Percentiles rank a stretch among this genome's conserved stretches.
Conservation (phyloP, 2,888 invertebrate species). For the Apamea sordens region DNA sequence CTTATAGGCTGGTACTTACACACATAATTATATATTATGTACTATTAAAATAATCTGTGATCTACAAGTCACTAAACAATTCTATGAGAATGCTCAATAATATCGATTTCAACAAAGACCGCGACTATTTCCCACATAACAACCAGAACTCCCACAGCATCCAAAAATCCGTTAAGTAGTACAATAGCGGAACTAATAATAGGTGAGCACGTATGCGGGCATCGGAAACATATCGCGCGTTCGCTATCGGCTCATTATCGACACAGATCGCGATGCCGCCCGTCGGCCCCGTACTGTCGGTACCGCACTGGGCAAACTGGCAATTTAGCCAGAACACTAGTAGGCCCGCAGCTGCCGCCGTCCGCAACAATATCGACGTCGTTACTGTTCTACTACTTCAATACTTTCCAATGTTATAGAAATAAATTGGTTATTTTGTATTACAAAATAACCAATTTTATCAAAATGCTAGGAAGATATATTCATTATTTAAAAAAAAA, state of each 20-base stretch:
- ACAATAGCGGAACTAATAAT: conserved; percentile 71
- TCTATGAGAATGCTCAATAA: conserved; percentile 5
- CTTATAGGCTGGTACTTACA: background rate
- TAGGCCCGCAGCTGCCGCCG: conserved; percentile 47
- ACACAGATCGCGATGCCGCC: conserved; percentile 56
- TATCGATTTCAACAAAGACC: conserved; percentile 24
- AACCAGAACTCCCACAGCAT: conserved; percentile 70
- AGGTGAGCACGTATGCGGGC: conserved; percentile 74
- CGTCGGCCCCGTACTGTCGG: conserved; percentile 17
- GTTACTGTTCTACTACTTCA: conserved; percentile 43
- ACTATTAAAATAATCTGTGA: conserved; percentile 11
- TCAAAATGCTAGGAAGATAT: background rate
- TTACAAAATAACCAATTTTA: no score
- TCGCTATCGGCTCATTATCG: conserved; percentile 72
- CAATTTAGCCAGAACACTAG: conserved; percentile 49
- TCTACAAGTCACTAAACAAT: background rate
- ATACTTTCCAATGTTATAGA: conserved; percentile 43
- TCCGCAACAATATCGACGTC: conserved; percentile 32
- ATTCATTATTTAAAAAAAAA: no score
- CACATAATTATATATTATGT: background rate
- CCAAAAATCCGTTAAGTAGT: conserved; percentile 67
- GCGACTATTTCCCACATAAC: conserved; percentile 38
- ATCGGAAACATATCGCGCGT: conserved; percentile 62
- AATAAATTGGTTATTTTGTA: conserved; percentile 9
- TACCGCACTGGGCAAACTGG: conserved; percentile 43